Evolutionary conservation across 1,140 invertebrate species (phyloP).

Genomic region (Drosophila funebris): DNA sequence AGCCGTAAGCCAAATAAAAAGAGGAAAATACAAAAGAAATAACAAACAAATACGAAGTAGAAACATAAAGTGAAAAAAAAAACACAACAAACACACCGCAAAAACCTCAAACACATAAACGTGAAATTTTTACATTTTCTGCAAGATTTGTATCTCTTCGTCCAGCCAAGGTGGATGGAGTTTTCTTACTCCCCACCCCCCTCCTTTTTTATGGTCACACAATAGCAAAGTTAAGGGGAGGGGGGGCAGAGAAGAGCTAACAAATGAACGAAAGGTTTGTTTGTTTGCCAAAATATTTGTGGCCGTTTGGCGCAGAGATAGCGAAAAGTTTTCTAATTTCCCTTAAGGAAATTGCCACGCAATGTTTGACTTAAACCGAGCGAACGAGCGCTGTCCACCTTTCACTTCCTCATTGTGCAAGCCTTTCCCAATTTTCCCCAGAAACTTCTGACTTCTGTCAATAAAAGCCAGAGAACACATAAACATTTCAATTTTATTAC

Average conservation of each 20-base stretch:
- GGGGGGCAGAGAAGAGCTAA: not conserved
- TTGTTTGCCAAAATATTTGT: constrained; percentile 71
- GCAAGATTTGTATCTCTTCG: constrained; percentile 38
- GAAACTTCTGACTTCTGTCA: constrained; percentile 25
- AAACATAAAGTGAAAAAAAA: constrained; percentile 34
- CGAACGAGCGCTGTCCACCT: too few species aligned
- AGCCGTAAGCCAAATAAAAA: not conserved
- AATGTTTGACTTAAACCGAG: constrained; percentile 27
- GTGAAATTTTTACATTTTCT: constrained; percentile 50
- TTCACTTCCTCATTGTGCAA: not conserved
- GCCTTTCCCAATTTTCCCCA: not conserved
- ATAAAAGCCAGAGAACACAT: constrained; percentile 42
- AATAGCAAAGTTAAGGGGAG: not conserved
- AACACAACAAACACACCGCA: not conserved
- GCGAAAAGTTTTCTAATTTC: constrained; percentile 77
- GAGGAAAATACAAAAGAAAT: not conserved
- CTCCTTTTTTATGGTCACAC: constrained; percentile 45
- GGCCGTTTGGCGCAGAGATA: constrained; percentile 36
- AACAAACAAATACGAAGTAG: not conserved
- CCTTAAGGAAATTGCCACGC: constrained; percentile 60
- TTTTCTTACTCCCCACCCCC: not conserved
- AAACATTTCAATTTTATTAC: constrained; percentile 63
- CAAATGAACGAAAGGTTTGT: constrained; percentile 50
- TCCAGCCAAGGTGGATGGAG: too few species aligned
- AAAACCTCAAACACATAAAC: constrained; percentile 62